These are phyloP conservation scores for Rhinolophus sinicus DNA, from an alignment of 2,113 vertebrate species.

Conservation along the genomic window DNA sequence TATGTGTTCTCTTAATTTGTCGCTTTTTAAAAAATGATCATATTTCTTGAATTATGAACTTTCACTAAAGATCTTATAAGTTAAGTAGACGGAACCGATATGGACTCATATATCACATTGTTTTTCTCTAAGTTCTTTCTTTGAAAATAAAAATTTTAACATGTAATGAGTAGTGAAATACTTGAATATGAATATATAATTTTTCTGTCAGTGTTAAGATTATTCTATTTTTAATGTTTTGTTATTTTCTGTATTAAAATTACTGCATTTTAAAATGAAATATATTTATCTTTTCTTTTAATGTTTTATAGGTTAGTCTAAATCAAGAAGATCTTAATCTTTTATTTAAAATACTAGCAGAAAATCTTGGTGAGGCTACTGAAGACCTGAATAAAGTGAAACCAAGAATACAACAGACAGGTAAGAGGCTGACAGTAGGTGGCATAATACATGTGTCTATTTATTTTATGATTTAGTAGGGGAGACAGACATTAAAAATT, in stretches of 20 bases:
- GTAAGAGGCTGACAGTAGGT: constrained; percentile 73
- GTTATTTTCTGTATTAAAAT: constrained; percentile 27
- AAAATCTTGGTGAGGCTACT: constrained; percentile 94
- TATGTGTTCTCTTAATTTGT: neutral
- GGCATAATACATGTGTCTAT: neutral
- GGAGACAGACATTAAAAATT: neutral
- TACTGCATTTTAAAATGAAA: constrained; percentile 43
- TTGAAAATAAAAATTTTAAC: constrained; percentile 7
- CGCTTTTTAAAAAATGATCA: neutral
- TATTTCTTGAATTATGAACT: constrained; percentile 3
- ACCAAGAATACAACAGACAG: constrained; percentile 71
- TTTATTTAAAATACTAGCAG: constrained; percentile 91
- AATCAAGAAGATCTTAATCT: constrained; percentile 93
- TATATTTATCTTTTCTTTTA: constrained; percentile 38
- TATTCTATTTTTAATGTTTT: neutral
- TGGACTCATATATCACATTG: neutral
- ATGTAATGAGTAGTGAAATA: constrained; percentile 1
- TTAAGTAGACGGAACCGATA: neutral
- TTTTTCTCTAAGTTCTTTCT: neutral
- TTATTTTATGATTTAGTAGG: neutral
- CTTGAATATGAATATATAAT: neutral
- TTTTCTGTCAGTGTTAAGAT: neutral
- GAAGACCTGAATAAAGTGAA: constrained; percentile 76
- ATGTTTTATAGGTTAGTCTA: constrained; percentile 88
- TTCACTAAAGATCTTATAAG: neutral